Evolutionary conservation across 2,888 invertebrate genomes (phyloP), one percentile per base, ranked within the genome.

Genomic region (Aromia moschata): DNA sequence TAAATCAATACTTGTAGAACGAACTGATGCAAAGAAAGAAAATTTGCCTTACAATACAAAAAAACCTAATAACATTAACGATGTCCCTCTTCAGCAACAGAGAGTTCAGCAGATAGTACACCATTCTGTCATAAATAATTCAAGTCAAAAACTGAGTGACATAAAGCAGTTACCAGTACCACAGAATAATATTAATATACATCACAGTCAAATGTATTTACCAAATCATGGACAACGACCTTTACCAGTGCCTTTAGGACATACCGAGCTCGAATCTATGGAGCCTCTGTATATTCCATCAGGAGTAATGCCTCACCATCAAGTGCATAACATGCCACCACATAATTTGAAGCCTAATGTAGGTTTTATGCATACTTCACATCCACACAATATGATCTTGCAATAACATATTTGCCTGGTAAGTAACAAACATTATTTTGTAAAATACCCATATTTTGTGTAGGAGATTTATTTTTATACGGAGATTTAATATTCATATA

Each of bases 1-100:
- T 57, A 80, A 80, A 64, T 74, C 76, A n/a, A 64, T 79, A 46
- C 67, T 80, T 51, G 72, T 79, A 4, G 80, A 80, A 60, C 77
- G 73, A 58, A 4, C 20, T 37, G 43, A 54, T 20, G 47, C 20
- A 10, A 54, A 52, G 14, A 41, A 60, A 16, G 55, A 49, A 16
- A 54, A 15, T 38, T 41, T 40, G 14, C 53, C 52, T 30, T 55
- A 49, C 40, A 46, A 64, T 31, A 52, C 52, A 56, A 53, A 40
- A 31, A 61, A 54, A 37, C 53, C 53, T 17, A 14, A 41, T 37
- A 40, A 57, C 25, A 33, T 46, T 12, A 59, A 54, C 40, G 57
- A 36, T 46, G n/a, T 64, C 12, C 43, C 36, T 15, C 46, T 58
- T 15, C 49, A 56, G n/a, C 57, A 62, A 18, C 38, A 33, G 9